Evolutionary conservation across 2,797 vertebrate genomes (phyloP).

Genomic region (Myripristis jacobus): DNA sequence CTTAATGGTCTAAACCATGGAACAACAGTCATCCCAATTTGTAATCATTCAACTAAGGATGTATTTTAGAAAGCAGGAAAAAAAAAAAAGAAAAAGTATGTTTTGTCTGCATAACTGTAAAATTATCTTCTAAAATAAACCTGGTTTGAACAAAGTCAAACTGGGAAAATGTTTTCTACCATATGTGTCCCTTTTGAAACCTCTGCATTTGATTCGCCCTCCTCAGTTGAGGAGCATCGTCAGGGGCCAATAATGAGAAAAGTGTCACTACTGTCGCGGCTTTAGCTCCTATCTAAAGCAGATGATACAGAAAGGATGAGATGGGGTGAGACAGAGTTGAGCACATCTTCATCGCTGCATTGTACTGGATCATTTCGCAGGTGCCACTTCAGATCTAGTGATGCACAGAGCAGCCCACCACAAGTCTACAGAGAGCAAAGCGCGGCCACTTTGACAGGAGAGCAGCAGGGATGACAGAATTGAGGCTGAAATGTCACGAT

Average conservation of each 20-base stretch:
- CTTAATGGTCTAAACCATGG: too few relatives aligned
- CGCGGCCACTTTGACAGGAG: constrained; percentile 29
- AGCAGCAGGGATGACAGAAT: constrained; percentile 28
- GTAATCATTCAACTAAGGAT: too few relatives aligned
- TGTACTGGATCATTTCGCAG: constrained; percentile 14
- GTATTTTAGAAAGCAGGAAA: too few relatives aligned
- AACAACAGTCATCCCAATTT: too few relatives aligned
- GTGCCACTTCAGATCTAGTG: constrained; percentile 17
- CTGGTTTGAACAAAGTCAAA: too few relatives aligned
- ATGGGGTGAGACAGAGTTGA: background rate
- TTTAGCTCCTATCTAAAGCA: background rate
- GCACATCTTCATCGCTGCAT: constrained; percentile 6
- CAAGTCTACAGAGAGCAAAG: constrained; percentile 25
- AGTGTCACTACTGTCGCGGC: background rate
- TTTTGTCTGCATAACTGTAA: too few relatives aligned
- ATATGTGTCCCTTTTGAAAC: too few relatives aligned
- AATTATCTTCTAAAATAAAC: too few relatives aligned
- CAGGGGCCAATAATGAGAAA: background rate
- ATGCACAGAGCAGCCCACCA: constrained; percentile 17
- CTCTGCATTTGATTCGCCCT: background rate
- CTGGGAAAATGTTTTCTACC: too few relatives aligned
- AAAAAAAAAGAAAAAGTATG: background rate
- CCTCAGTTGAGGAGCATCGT: background rate
- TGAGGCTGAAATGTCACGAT: constrained; percentile 34
- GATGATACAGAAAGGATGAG: background rate